Evolutionary conservation across 2,888 invertebrate species (phyloP).

Genomic region (Apantesis nais): DNA sequence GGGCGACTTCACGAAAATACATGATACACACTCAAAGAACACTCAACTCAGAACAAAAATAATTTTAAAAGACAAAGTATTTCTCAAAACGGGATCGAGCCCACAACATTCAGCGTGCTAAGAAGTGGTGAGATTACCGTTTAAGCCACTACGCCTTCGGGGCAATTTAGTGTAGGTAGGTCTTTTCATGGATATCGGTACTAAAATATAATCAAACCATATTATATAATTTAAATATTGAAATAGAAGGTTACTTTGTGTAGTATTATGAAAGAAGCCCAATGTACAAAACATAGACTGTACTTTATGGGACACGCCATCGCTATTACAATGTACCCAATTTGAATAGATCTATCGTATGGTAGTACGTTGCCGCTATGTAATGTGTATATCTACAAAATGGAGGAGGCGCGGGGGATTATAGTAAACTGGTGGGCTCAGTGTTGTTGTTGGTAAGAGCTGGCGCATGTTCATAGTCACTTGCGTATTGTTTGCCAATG

Average conservation of each 20-base stretch:
- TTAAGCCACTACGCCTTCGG: no score
- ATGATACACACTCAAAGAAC: no score
- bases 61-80: no score
- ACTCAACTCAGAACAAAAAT: no score
- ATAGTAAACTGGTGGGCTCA: conserved; percentile 53
- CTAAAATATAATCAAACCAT: neutral
- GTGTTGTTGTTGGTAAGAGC: conserved; percentile 57
- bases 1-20: no score
- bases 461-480: conserved; percentile 58
- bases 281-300: conserved; percentile 78
- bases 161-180: no score
- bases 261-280: conserved; percentile 76
- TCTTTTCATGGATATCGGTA: neutral
- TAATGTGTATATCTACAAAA: conserved; percentile 41
- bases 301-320: conserved; percentile 80
- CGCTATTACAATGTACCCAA: conserved; percentile 61
- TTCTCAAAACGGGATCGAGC: no score
- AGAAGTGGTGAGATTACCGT: no score
- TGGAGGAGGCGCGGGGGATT: conserved; percentile 45
- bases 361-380: conserved; percentile 50
- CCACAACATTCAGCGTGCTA: no score
- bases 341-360: conserved; percentile 62
- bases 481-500: conserved; percentile 63
- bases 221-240: conserved; percentile 54
- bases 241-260: conserved; percentile 45